Evolutionary conservation across 2,888 invertebrate genomes (phyloP).

Genomic region (Stomorhina lunata): DNA sequence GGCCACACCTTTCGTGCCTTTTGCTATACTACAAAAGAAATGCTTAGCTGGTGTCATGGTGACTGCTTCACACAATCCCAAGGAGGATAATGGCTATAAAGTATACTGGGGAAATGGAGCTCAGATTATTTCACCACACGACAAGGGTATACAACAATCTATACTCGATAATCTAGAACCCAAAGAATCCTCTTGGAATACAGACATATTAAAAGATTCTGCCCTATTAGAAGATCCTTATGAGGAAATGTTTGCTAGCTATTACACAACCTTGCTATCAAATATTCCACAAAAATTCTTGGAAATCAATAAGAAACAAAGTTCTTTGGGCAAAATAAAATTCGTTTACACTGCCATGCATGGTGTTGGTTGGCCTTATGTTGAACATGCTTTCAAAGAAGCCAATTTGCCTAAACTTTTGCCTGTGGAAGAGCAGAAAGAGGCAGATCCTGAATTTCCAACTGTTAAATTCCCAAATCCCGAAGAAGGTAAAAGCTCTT

Average conservation of each 20-base stretch:
- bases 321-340: conserved; percentile 80
- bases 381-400: conserved; percentile 86
- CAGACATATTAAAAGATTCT: conserved; percentile 81
- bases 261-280: conserved; percentile 83
- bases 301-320: conserved; percentile 80
- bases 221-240: conserved; percentile 86
- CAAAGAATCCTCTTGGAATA: conserved; percentile 88
- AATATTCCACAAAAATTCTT: conserved; percentile 82
- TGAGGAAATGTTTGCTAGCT: conserved; percentile 84
- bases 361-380: conserved; percentile 93
- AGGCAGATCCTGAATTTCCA: conserved; percentile 97
- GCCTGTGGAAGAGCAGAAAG: conserved; percentile 84
- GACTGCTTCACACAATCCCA: conserved; percentile 97
- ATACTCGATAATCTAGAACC: conserved; percentile 91
- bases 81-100: conserved; percentile 98
- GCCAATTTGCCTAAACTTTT: conserved; percentile 84
- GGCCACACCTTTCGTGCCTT: conserved; percentile 97
- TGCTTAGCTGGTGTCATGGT: conserved; percentile 95
- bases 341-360: conserved; percentile 98
- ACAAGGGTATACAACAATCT: conserved; percentile 89
- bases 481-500: conserved; percentile 93
- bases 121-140: conserved; percentile 96
- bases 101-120: conserved; percentile 97
- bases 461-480: conserved; percentile 99
- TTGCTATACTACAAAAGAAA: conserved; percentile 86